A percentile compares a stretch with the other conserved stretches of the same genome.
Conservation (phyloP, 2,888 invertebrate species). For the Ecdyonurus torrentis region DNA sequence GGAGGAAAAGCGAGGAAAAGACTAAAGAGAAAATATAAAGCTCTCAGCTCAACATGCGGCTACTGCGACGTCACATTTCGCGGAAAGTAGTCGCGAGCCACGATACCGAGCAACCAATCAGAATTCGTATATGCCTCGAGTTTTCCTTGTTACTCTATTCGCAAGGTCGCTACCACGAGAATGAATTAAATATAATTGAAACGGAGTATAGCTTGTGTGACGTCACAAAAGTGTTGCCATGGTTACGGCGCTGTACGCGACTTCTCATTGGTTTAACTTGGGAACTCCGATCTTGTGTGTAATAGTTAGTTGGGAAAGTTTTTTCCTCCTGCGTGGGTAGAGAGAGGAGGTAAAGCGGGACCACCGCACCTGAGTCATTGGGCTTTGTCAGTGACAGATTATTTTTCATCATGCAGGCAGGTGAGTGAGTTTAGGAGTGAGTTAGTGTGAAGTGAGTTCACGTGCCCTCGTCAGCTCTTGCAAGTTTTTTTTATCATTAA, state of each 20-base stretch:
- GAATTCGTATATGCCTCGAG: slow-evolving; percentile 6
- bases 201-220: background rate
- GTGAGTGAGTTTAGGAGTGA: no score
- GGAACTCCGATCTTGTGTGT: background rate
- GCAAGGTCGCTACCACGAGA: background rate
- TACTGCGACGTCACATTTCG: background rate
- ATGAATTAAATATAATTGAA: no score
- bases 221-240: background rate
- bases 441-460: no score
- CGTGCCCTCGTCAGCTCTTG: no score
- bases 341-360: no score
- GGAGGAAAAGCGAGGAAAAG: background rate
- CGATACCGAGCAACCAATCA: slow-evolving; percentile 5
- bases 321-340: background rate
- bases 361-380: background rate
- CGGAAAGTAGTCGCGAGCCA: background rate
- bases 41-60: background rate
- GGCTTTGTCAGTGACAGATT: background rate
- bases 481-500: no score
- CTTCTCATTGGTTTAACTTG: background rate
- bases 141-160: slow-evolving; percentile 8
- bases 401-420: background rate
- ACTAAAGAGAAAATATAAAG: background rate
- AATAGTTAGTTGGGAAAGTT: background rate
- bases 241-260: background rate